Evolutionary conservation across 2,797 vertebrate species (phyloP), one percentile per base, ranked within the genome.

Genomic region (Aeoliscus strigatus): DNA sequence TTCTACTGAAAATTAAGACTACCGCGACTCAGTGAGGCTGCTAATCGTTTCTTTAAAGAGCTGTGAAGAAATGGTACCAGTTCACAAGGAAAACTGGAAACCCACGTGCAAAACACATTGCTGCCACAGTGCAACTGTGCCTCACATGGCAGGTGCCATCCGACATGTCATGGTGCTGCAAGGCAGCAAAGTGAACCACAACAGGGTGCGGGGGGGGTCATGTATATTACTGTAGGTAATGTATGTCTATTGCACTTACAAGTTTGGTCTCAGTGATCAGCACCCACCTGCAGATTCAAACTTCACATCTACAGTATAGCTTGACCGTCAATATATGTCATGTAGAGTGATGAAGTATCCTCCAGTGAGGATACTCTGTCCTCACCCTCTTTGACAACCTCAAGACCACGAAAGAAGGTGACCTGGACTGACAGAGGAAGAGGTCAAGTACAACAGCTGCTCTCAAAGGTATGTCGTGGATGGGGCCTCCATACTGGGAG

Each of bases 11-110:
- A n/a, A n/a, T n/a, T n/a, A n/a, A n/a, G n/a, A n/a, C n/a, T n/a
- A n/a, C n/a, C n/a, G n/a, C n/a, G n/a, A n/a, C n/a, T 30, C 29
- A 30, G 29, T 53, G 9, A 45, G 77, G 65, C 82, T 80, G 82
- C 80, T 79, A 83, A 85, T 86, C 57, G 66, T 84, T 81, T 84
- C 49, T 57, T 34, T 39, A 24, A 61, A 43, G 33, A 7, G 64
- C 61, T 59, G 50, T 50, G 55, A 59, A 60, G 35, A 73, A 42
- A 75, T 36, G 49, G 48, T 44, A 40, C 72, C 45, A 57, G 50
- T 60, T 57, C 57, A 60, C 30, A 4, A 59, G 51, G 64, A 40
- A 23, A 33, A 54, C 50, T 50, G 42, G 60, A 53, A 59, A 48
- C 66, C 35, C 40, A 24, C 32, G 59, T 39, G 47, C 66, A 79